Conservation (phyloP, 2,888 invertebrate species). For the Chironomus tentans region DNA sequence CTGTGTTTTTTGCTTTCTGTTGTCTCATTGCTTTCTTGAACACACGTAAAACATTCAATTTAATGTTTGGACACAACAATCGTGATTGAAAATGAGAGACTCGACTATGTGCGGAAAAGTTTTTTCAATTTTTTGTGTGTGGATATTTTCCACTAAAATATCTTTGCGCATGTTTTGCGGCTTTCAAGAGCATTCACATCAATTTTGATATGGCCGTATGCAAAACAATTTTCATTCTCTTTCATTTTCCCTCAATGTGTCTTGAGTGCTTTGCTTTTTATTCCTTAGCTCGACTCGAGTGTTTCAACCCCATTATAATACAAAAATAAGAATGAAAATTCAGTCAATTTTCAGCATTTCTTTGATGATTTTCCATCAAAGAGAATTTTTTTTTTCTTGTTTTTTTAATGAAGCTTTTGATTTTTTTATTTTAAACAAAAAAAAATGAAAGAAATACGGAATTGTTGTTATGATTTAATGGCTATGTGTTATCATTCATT, state of each 20-base stretch:
- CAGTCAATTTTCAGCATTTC: slow-evolving; percentile 23
- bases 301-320: background rate
- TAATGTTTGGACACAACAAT: background rate
- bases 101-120: too few species aligned
- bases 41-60: background rate
- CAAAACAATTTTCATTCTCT: slow-evolving; percentile 6
- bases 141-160: background rate
- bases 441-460: too few species aligned
- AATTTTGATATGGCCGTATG: slow-evolving; percentile 20
- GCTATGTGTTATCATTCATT: too few species aligned
- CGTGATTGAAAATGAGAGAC: too few species aligned
- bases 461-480: too few species aligned
- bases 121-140: background rate
- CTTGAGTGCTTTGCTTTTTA: background rate
- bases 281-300: background rate
- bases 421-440: background rate
- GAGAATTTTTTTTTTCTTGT: slow-evolving; percentile 8
- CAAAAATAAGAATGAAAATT: background rate
- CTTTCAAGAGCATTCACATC: slow-evolving; percentile 17
- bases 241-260: background rate
- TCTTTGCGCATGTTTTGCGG: slow-evolving; percentile 13
- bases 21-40: background rate
- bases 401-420: slow-evolving; percentile 23
- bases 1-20: background rate
- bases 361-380: slow-evolving; percentile 27